These are phyloP conservation scores for Takifugu rubripes DNA, from an alignment of 2,797 vertebrate species.

Conservation along the genomic window DNA sequence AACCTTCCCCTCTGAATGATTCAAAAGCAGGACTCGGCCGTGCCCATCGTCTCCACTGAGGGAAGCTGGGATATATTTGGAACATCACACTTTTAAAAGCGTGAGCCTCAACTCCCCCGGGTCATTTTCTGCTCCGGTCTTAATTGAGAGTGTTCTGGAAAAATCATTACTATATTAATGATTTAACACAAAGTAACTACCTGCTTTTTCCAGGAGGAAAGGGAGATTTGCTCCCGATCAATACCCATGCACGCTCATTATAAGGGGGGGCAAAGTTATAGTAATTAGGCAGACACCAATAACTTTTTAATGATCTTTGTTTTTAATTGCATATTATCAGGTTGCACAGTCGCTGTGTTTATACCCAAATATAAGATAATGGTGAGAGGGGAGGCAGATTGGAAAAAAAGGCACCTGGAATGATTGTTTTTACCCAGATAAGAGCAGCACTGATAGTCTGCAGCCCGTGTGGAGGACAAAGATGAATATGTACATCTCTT, in stretches of 20 bases:
- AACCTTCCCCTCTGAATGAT: constrained; percentile 63
- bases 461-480: neutral
- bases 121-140: constrained; percentile 79
- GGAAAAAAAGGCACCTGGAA: constrained; percentile 54
- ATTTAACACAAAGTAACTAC: constrained; percentile 85
- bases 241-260: constrained; percentile 81
- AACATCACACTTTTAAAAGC: constrained; percentile 78
- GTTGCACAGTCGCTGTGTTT: constrained; percentile 70
- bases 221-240: constrained; percentile 77
- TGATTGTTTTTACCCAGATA: constrained; percentile 32
- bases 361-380: constrained; percentile 80
- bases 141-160: constrained; percentile 84
- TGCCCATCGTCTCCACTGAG: constrained; percentile 60
- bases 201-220: constrained; percentile 80
- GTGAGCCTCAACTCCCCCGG: constrained; percentile 71
- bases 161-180: constrained; percentile 87
- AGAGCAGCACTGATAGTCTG: constrained; percentile 21
- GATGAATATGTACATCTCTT: constrained; percentile 24
- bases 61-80: constrained; percentile 66
- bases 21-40: constrained; percentile 54
- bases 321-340: constrained; percentile 82
- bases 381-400: constrained; percentile 68
- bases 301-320: constrained; percentile 82
- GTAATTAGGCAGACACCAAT: constrained; percentile 83
- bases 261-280: constrained; percentile 79